Percentiles rank a stretch among this genome's conserved stretches.
Evolutionary conservation across 2,888 invertebrate species (phyloP).

Genomic region (Salticus scenicus): DNA sequence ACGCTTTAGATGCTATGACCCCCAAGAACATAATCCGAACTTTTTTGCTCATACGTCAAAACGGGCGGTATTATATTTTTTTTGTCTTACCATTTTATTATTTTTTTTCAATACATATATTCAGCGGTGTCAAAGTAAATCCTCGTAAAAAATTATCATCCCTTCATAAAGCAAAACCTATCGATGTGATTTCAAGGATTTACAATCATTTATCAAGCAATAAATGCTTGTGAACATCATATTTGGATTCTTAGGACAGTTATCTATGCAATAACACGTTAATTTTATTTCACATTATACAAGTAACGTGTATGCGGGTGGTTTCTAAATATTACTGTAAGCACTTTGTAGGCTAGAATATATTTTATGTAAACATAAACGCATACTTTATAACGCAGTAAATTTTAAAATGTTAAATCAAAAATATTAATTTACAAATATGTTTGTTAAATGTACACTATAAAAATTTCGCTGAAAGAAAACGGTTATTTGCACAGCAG

Average conservation of each 20-base stretch:
- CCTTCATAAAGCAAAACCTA: not conserved
- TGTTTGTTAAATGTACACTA: too few relatives aligned
- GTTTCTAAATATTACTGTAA: too few relatives aligned
- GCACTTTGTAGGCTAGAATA: too few relatives aligned
- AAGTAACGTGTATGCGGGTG: not conserved
- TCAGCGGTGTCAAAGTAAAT: not conserved
- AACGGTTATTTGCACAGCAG: too few relatives aligned
- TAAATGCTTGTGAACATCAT: constrained; percentile 3
- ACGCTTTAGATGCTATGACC: constrained; percentile 57
- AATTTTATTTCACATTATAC: not conserved
- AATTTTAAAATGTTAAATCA: too few relatives aligned
- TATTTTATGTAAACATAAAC: too few relatives aligned
- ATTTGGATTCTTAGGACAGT: not conserved
- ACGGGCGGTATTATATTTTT: not conserved
- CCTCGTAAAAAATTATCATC: not conserved
- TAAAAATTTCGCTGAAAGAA: too few relatives aligned
- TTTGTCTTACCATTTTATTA: not conserved
- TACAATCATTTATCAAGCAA: not conserved
- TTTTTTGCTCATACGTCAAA: constrained; percentile 35
- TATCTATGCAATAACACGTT: constrained; percentile 1
- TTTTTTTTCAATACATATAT: not conserved
- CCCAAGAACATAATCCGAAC: constrained; percentile 37
- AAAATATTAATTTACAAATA: too few relatives aligned
- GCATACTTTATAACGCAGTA: too few relatives aligned
- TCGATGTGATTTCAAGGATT: not conserved